phyloP scores from a whole-genome alignment of 2,113 vertebrate genomes.

The Apistogramma diplotaenia region DNA sequence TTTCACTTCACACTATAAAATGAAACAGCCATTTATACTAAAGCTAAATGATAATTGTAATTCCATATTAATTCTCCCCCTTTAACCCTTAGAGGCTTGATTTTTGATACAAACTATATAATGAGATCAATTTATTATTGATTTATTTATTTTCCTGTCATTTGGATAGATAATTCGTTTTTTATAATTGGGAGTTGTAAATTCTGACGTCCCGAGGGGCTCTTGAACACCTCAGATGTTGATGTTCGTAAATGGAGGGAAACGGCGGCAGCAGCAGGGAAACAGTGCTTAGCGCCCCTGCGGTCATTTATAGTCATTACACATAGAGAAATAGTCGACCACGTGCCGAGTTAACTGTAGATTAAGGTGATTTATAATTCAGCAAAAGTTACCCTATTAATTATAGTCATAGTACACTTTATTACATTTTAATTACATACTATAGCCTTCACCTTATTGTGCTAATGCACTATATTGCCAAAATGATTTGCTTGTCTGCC shows the following conservation, averaged over 20 bases:
- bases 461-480: too few species aligned
- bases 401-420: background rate
- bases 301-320: background rate
- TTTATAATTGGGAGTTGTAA: rapidly evolving
- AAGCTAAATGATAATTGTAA: background rate
- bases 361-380: too few species aligned
- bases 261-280: slow-evolving; percentile 6
- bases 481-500: too few species aligned
- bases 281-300: slow-evolving; percentile 24
- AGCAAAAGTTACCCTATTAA: background rate
- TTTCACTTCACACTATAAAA: too few species aligned
- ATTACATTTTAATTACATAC: background rate
- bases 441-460: background rate
- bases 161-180: background rate
- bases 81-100: background rate
- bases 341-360: background rate
- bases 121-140: background rate
- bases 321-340: background rate
- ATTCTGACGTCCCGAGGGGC: background rate
- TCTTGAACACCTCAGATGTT: slow-evolving; percentile 15
- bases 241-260: slow-evolving; percentile 58
- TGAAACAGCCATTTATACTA: background rate
- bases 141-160: background rate
- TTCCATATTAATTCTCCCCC: too few species aligned
- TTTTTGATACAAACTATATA: background rate